phyloP scores from a whole-genome alignment of 2,888 invertebrate species.

The Perizoma flavofasciatum region DNA sequence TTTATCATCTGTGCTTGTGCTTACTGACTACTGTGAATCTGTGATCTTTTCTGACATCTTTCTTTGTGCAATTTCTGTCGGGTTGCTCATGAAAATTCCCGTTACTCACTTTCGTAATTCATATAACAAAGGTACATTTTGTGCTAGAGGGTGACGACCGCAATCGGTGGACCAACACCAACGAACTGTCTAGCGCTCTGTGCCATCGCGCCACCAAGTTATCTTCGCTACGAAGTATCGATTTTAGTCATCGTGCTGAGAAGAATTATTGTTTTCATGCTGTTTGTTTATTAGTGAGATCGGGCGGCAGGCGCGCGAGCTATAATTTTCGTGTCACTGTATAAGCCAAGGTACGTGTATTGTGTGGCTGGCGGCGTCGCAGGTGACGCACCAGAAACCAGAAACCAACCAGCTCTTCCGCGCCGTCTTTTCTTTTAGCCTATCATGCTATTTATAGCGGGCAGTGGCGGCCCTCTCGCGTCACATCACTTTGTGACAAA shows the following conservation, averaged over 20 bases:
- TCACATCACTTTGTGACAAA: conserved; percentile 39
- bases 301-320: conserved; percentile 63
- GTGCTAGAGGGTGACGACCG: conserved; percentile 63
- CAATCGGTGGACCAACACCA: conserved; percentile 56
- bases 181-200: conserved; percentile 55
- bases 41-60: conserved; percentile 63
- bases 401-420: conserved; percentile 1
- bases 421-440: conserved; percentile 40
- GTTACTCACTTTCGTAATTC: conserved; percentile 79
- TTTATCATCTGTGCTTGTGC: conserved; percentile 48
- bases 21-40: conserved; percentile 15
- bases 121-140: conserved; percentile 71
- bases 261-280: conserved; percentile 65
- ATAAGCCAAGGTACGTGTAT: conserved; percentile 69
- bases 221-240: conserved; percentile 71
- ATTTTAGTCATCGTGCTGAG: conserved; percentile 70
- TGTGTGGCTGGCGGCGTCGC: conserved; percentile 38
- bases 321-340: conserved; percentile 75
- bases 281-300: conserved; percentile 73
- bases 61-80: conserved; percentile 72
- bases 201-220: conserved; percentile 59
- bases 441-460: conserved; percentile 50
- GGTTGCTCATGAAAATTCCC: conserved; percentile 76
- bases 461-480: conserved; percentile 28
- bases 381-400: conserved; percentile 11